Percentiles rank a stretch among this genome's conserved stretches.
Evolutionary conservation across 2,888 invertebrate species (phyloP).

Genomic region (Anoncus sp.): DNA sequence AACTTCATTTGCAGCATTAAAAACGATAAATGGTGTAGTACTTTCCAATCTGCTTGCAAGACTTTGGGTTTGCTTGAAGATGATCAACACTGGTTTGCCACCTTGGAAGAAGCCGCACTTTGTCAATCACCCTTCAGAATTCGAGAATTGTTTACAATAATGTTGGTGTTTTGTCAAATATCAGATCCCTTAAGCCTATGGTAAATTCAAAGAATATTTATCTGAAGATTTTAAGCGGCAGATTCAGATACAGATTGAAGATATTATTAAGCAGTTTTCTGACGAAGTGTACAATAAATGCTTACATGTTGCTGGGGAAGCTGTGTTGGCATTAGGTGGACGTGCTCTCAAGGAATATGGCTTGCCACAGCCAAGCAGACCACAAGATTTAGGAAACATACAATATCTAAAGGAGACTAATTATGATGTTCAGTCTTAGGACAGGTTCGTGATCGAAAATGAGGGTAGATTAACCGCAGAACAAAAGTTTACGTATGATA

Average conservation of each 20-base stretch:
- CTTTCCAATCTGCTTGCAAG: slow-evolving; percentile 65
- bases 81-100: slow-evolving; percentile 67
- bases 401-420: not conserved
- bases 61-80: slow-evolving; percentile 70
- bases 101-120: not conserved
- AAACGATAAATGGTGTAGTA: slow-evolving; percentile 71
- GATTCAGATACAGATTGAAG: too few species aligned
- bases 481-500: not conserved
- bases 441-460: slow-evolving; percentile 57
- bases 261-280: too few species aligned
- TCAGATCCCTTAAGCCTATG: slow-evolving; percentile 2
- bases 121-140: not conserved
- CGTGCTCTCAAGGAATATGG: too few species aligned
- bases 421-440: not conserved
- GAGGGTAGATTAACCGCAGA: not conserved
- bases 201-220: slow-evolving; percentile 17
- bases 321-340: too few species aligned
- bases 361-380: too few species aligned
- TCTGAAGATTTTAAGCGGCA: not conserved
- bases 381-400: not conserved
- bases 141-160: not conserved
- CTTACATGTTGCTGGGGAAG: too few species aligned
- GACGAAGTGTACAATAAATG: too few species aligned
- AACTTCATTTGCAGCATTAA: slow-evolving; percentile 65
- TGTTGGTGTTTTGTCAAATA: slow-evolving; percentile 50